Evolutionary conservation across 1,140 invertebrate genomes (phyloP).

Genomic region (Bombyx mandarina): DNA sequence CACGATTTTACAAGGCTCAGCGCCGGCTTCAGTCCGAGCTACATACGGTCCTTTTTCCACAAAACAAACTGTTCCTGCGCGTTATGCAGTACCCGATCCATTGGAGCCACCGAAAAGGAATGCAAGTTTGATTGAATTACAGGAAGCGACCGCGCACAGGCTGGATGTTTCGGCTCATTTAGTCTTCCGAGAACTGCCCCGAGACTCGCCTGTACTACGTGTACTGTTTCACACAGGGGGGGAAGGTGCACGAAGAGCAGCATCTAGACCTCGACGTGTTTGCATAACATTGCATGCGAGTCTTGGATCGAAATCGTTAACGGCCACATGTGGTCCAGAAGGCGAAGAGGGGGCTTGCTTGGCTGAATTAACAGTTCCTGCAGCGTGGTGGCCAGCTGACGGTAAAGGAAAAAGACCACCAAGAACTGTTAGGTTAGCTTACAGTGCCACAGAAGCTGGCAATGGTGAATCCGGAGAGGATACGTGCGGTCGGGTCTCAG

Average conservation of each 20-base stretch:
- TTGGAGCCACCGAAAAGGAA: constrained; percentile 70
- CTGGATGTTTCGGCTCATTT: constrained; percentile 92
- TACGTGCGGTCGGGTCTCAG: constrained; percentile 75
- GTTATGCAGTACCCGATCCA: constrained; percentile 88
- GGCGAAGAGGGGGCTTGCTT: constrained; percentile 91
- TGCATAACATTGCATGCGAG: constrained; percentile 83
- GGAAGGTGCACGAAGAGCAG: constrained; percentile 73
- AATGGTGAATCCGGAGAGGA: constrained; percentile 77
- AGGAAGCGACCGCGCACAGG: constrained; percentile 80
- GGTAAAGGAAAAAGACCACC: constrained; percentile 74
- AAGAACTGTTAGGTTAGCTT: constrained; percentile 82
- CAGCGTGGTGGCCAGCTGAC: constrained; percentile 88
- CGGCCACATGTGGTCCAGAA: constrained; percentile 88
- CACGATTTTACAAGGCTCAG: constrained; percentile 88
- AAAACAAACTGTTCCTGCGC: constrained; percentile 92
- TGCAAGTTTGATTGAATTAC: constrained; percentile 71
- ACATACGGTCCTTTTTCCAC: constrained; percentile 94
- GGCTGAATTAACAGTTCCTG: constrained; percentile 83
- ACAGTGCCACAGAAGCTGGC: constrained; percentile 86
- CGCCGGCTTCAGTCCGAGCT: constrained; percentile 88
- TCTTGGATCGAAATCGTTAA: constrained; percentile 74
- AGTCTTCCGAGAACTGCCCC: constrained; percentile 85
- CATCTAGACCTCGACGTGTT: constrained; percentile 72
- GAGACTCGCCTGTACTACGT: constrained; percentile 88
- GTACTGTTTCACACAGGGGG: constrained; percentile 92